A percentile compares a stretch with the other conserved stretches of the same genome.
Evolutionary conservation across 2,113 vertebrate genomes (phyloP).

Genomic region (Protobothrops flavoviridis): DNA sequence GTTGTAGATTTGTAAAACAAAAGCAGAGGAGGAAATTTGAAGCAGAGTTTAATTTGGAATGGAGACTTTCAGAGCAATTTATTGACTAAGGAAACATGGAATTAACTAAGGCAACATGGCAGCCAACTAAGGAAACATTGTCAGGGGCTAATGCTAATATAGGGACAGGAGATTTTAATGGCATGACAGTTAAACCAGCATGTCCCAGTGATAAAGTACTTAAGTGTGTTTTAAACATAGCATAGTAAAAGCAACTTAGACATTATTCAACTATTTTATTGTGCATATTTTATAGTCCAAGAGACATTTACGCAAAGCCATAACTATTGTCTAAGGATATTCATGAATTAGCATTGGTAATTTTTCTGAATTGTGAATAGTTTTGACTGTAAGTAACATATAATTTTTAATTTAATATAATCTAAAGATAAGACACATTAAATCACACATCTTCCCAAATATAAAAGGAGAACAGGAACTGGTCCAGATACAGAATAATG

Average conservation of each 20-base stretch:
- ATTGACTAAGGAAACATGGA: neutral
- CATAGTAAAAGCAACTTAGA: neutral
- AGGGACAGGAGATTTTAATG: neutral
- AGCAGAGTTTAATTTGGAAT: neutral
- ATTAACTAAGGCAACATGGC: neutral
- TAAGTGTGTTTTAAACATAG: neutral
- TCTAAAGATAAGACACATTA: neutral
- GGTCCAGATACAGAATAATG: neutral
- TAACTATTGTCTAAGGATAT: neutral
- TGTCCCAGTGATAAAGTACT: neutral
- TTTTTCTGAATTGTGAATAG: neutral
- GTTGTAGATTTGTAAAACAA: neutral
- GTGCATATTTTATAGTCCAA: neutral
- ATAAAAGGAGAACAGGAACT: neutral
- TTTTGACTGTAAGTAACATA: neutral
- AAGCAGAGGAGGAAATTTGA: neutral
- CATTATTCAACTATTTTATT: neutral
- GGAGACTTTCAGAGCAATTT: neutral
- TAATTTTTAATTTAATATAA: neutral
- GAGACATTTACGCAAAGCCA: neutral
- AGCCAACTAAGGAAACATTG: neutral
- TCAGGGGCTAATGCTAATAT: neutral
- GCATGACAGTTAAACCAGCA: neutral
- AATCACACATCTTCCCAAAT: neutral
- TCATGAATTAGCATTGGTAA: neutral